These are phyloP conservation scores for Cryptoprocta ferox DNA, from an alignment of 2,797 vertebrate genomes.

Conservation along the genomic window DNA sequence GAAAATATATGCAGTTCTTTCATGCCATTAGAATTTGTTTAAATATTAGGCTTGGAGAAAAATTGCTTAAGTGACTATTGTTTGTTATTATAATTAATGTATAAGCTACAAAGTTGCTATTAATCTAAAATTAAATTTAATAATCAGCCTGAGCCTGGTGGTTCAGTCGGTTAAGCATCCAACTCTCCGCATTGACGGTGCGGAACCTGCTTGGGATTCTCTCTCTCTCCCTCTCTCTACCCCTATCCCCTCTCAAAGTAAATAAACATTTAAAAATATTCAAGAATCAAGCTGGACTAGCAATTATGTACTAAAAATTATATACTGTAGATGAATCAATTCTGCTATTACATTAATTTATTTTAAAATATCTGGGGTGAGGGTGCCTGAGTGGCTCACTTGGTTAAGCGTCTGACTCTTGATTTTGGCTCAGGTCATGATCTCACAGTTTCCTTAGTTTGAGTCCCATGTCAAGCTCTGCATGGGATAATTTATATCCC, in stretches of 20 bases:
- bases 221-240: too few relatives aligned
- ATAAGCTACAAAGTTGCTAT: neutral
- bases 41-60: neutral
- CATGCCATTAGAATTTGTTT: neutral
- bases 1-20: neutral
- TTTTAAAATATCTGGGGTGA: neutral
- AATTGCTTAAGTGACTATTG: neutral
- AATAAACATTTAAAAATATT: neutral
- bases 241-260: too few relatives aligned
- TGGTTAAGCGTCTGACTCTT: too few relatives aligned
- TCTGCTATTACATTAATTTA: neutral
- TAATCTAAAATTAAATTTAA: neutral
- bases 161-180: too few relatives aligned
- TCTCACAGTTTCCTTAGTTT: too few relatives aligned
- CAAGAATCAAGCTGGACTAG: neutral
- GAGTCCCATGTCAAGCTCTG: too few relatives aligned
- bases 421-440: too few relatives aligned
- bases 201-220: too few relatives aligned
- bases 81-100: neutral
- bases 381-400: too few relatives aligned
- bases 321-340: neutral
- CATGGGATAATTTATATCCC: too few relatives aligned
- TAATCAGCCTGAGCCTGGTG: neutral
- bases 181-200: too few relatives aligned
- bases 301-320: conserved; percentile 22